Conservation (phyloP, 2,888 invertebrate genomes). For the Cantharis rufa region DNA sequence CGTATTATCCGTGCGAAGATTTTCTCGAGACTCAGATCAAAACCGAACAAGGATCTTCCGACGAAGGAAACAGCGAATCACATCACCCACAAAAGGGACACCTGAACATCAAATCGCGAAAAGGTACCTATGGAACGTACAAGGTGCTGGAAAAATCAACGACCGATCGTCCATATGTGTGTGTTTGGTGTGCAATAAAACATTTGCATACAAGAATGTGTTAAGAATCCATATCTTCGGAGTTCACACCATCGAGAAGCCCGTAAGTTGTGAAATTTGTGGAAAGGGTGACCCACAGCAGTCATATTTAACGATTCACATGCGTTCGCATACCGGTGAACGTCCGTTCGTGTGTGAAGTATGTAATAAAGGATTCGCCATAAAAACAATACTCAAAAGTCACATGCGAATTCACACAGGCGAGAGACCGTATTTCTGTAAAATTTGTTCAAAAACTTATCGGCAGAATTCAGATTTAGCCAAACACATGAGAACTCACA, state of each 20-base stretch:
- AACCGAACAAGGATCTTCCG: not conserved
- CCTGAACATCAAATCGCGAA: not conserved
- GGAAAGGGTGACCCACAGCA: too few relatives aligned
- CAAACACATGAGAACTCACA: conserved; percentile 22
- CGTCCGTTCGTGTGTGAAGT: conserved; percentile 20
- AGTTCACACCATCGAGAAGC: too few relatives aligned
- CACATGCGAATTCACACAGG: conserved; percentile 27
- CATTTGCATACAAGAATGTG: too few relatives aligned
- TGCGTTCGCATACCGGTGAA: too few relatives aligned
- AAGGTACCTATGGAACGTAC: not conserved
- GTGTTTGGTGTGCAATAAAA: too few relatives aligned
- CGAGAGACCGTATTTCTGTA: conserved; percentile 19
- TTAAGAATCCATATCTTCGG: too few relatives aligned
- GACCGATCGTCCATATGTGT: too few relatives aligned
- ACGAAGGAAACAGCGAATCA: not conserved
- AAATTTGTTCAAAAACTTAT: conserved; percentile 18
- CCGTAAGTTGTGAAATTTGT: too few relatives aligned
- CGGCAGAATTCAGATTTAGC: conserved; percentile 22
- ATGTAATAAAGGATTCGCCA: conserved; percentile 20
- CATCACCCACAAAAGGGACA: not conserved
- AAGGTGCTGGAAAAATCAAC: too few relatives aligned
- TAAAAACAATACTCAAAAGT: conserved; percentile 20
- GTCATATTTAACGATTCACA: too few relatives aligned
- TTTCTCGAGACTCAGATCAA: not conserved
- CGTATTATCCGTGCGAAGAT: not conserved